Evolutionary conservation across 35 echinoderm and acorn worm species (phyloP), one percentile per base, ranked within the genome.

Genomic region (Amphiura filiformis): DNA sequence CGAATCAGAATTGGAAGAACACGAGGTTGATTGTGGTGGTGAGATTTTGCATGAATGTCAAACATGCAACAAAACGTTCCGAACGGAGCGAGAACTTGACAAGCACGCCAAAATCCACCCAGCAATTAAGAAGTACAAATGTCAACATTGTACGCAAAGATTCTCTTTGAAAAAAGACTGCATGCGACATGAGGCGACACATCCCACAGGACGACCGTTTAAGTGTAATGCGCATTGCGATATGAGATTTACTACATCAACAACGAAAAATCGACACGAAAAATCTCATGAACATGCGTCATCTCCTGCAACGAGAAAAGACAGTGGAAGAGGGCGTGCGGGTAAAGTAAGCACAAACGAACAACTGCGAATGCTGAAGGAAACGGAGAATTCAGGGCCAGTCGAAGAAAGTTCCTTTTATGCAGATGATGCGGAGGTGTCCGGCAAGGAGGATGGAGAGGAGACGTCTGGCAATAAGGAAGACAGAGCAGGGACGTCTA

Each of bases 171-270:
- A 56, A 33, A 83, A 57, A n/a, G 28, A 83, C 13, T 38, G 49
- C 20, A 34, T 23, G 31, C 30, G 56, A 5, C 84, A 86, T 39
- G 65, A 75, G 61, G 36, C 38, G 0, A 86, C 37, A 4, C 84
- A 86, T 32, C 26, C 37, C 33, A 65, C 57, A 20, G 84, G 65
- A 22, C 75, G 37, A n/a, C 84, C 84, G 0, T 86, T 75, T n/a
- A 86, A 75, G 31, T 86, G 84, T 36, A 37, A 86, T 75, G n/a
- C n/a, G n/a, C 1, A 52, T 7, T 86, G 84, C 65, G 47, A 26
- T 18, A 86, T 39, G 37, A 39, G 65, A 23, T 86, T 65, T 37
- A 86, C 84, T 0, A 76, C 84, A 23, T 11, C 9, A 2, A n/a
- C 28, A 30, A n/a, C 26, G 17, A 70, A 23, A 70, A 30, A 2